Percentiles rank a stretch among this genome's conserved stretches.
Conservation (phyloP, 2,888 invertebrate species). For the Adelphocoris suturalis region DNA sequence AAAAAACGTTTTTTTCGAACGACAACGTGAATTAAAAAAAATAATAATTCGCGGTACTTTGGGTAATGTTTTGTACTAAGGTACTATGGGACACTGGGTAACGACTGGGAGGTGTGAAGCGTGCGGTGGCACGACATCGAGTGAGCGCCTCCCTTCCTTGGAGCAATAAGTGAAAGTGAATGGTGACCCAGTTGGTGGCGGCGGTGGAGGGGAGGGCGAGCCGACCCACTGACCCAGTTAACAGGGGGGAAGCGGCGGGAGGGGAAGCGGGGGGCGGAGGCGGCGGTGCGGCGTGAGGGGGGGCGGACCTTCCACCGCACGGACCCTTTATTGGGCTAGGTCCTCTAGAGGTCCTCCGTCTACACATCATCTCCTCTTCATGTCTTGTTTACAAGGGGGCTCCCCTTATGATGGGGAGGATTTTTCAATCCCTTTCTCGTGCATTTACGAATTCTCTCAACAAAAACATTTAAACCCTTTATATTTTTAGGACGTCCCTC, state of each 20-base stretch:
- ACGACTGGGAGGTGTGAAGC: constrained; percentile 70
- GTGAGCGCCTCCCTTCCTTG: constrained; percentile 72
- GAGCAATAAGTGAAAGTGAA: constrained; percentile 90
- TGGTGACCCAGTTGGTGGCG: constrained; percentile 84
- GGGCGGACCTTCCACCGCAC: constrained; percentile 36
- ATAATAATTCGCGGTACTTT: constrained; percentile 23
- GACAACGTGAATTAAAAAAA: not conserved
- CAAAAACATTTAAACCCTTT: too few relatives aligned
- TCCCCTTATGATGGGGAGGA: not conserved
- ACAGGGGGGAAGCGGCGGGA: constrained; percentile 17
- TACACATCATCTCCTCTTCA: not conserved
- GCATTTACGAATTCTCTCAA: too few relatives aligned
- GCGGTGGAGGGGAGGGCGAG: constrained; percentile 61
- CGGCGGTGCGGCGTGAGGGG: constrained; percentile 1
- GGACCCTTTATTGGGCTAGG: constrained; percentile 58
- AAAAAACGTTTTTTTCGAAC: constrained; percentile 6
- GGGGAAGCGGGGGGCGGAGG: constrained; percentile 40
- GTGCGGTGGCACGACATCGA: constrained; percentile 73
- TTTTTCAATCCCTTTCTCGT: too few relatives aligned
- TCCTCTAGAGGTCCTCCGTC: not conserved
- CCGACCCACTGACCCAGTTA: constrained; percentile 76
- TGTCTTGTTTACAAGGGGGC: constrained; percentile 24
- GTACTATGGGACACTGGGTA: constrained; percentile 25
- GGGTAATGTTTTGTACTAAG: constrained; percentile 28
- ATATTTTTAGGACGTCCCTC: too few relatives aligned